These are phyloP conservation scores for Urechis unicinctus DNA, from an alignment of 2,888 invertebrate species.

Conservation along the genomic window DNA sequence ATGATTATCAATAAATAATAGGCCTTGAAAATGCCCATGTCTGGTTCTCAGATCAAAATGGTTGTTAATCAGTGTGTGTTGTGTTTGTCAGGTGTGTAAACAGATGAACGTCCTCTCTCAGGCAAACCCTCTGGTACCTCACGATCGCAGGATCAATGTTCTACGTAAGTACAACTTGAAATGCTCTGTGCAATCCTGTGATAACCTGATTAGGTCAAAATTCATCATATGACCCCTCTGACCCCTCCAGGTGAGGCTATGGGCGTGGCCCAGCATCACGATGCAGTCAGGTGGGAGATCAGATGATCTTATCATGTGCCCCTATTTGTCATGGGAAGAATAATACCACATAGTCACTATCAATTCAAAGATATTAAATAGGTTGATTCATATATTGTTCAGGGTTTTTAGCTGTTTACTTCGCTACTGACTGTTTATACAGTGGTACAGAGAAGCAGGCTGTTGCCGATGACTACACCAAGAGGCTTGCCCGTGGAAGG, in stretches of 20 bases:
- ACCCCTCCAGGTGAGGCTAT: constrained; percentile 40
- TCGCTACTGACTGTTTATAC: constrained; percentile 50
- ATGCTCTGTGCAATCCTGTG: no score
- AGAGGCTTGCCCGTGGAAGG: constrained; percentile 66
- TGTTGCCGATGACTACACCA: constrained; percentile 80
- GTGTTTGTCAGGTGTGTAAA: constrained; percentile 32
- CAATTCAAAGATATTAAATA: background rate
- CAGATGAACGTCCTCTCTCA: constrained; percentile 42
- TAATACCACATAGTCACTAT: no score
- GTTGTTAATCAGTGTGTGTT: background rate
- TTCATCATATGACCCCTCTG: no score
- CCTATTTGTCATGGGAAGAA: background rate
- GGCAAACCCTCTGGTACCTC: background rate
- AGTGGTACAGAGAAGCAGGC: constrained; percentile 64
- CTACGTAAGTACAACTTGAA: constrained; percentile 31
- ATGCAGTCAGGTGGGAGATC: constrained; percentile 66
- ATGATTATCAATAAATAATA: background rate
- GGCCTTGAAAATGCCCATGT: background rate
- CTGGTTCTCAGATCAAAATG: background rate
- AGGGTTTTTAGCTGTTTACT: background rate
- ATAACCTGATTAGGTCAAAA: no score
- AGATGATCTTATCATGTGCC: background rate
- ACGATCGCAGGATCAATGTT: constrained; percentile 22
- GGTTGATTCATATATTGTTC: background rate
- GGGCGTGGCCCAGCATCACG: constrained; percentile 73